Conservation (phyloP, 2,113 vertebrate species). For the Zosterops japonicus region DNA sequence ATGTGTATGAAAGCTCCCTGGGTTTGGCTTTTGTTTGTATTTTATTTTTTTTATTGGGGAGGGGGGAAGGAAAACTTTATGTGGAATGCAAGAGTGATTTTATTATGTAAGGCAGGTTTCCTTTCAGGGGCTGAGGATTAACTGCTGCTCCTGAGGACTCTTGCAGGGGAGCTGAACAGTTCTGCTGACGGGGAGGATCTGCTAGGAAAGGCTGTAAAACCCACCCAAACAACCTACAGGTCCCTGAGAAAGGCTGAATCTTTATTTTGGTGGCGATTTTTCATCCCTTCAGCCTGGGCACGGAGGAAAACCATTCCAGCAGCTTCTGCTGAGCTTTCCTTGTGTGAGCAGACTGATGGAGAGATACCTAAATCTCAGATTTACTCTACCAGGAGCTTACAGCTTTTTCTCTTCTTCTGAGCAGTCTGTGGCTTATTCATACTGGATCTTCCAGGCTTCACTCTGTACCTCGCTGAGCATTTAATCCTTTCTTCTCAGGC, state of each 20-base stretch:
- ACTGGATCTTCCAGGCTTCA: background rate
- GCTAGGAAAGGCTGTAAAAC: background rate
- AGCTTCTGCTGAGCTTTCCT: background rate
- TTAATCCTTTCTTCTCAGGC: background rate
- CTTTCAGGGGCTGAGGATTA: background rate
- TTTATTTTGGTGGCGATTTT: background rate
- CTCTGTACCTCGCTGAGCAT: background rate
- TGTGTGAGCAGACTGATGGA: background rate
- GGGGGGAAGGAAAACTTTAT: background rate
- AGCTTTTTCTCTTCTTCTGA: background rate
- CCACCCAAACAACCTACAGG: background rate
- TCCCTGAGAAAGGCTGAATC: background rate
- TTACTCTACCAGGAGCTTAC: background rate
- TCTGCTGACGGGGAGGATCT: background rate
- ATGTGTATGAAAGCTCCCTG: background rate
- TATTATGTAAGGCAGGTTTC: conserved; percentile 16
- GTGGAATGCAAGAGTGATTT: background rate
- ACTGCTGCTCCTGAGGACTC: background rate
- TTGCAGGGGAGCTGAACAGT: background rate
- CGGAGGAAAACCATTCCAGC: background rate
- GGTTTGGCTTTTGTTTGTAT: background rate
- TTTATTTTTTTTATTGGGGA: no score
- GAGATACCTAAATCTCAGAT: background rate
- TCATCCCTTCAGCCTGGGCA: background rate
- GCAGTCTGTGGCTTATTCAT: background rate